Evolutionary conservation across 2,888 invertebrate genomes (phyloP), one percentile per base, ranked within the genome.

Genomic region (Dastarcus helophoroides): DNA sequence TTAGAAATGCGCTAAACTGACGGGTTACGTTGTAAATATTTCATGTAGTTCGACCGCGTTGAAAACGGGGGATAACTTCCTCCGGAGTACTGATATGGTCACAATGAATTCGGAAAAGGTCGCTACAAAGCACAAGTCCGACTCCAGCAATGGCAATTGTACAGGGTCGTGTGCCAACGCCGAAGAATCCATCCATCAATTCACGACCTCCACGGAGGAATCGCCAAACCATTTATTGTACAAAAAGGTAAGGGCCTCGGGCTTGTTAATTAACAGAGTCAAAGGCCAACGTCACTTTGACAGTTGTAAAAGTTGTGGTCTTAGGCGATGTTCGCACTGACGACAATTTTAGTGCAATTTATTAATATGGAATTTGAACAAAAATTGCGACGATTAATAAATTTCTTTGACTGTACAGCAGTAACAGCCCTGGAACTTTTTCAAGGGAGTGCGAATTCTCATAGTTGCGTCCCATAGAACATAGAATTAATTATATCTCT

Each of bases 201-300:
- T 17, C 6, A 33, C 51, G 33, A 43, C 50, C 19, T 45, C 50
- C 33, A 41, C 54, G 0, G 84, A 84, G 51, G 85, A 88, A 59
- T 81, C 85, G 1, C 89, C 89, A 7, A 89, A 90, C 62, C 82
- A 83, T 55, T 71, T 89, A 42, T 80, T 90, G 15, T 90, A 89
- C 54, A 83, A 82, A 58, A 88, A 88, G 76, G 88, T 85, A 57
- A 42, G 12, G n/a, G n/a, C n/a, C n/a, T n/a, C n/a, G n/a, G n/a
- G n/a, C n/a, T n/a, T n/a, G 12, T 9, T 8, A 4, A 3, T 10
- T 3, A 9, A 3, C 5, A 4, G 14, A 6, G 3, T 25, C 3
- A 3, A 3, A 8, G n/a, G 11, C n/a, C 6, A 4, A 10, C 9
- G 14, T 9, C 12, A 8, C 3, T 10, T 25, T 10, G 25, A 13